Conservation (phyloP, 2,113 vertebrate genomes). For the Mola mola region DNA sequence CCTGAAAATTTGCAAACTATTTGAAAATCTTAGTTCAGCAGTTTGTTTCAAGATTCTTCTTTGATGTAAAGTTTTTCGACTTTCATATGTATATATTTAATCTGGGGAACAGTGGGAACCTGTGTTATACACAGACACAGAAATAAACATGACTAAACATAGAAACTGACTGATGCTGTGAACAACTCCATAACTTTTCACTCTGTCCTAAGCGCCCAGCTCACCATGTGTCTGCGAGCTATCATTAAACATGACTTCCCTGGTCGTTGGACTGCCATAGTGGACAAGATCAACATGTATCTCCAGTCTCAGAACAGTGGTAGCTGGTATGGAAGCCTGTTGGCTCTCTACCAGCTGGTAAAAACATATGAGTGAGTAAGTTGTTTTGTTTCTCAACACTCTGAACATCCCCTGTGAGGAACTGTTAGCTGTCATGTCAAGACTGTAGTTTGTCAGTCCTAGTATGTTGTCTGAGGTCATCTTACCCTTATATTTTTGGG, state of each 20-base stretch:
- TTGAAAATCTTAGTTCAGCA: not conserved
- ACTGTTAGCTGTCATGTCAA: no score
- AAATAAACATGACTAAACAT: no score
- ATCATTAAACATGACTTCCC: constrained; percentile 98
- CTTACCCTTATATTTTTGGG: no score
- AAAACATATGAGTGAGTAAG: constrained; percentile 97
- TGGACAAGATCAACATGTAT: constrained; percentile 93
- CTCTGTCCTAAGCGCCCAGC: constrained; percentile 84
- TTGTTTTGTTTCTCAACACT: not conserved
- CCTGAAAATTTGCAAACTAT: not conserved
- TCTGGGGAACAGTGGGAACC: no score
- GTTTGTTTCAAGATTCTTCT: no score
- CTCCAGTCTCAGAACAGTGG: constrained; percentile 91
- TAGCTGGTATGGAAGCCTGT: constrained; percentile 94
- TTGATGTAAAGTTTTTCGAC: no score
- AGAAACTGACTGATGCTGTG: no score
- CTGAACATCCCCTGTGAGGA: not conserved
- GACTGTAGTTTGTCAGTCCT: no score
- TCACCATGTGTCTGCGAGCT: constrained; percentile 93
- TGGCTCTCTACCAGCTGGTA: constrained; percentile 95
- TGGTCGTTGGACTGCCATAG: constrained; percentile 92
- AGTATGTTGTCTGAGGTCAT: no score
- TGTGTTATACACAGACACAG: no score
- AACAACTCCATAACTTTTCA: no score
- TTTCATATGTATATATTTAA: no score